Evolutionary conservation across 2,888 invertebrate species (phyloP), one percentile per base, ranked within the genome.

Genomic region (Microctonus hyperodae): DNA sequence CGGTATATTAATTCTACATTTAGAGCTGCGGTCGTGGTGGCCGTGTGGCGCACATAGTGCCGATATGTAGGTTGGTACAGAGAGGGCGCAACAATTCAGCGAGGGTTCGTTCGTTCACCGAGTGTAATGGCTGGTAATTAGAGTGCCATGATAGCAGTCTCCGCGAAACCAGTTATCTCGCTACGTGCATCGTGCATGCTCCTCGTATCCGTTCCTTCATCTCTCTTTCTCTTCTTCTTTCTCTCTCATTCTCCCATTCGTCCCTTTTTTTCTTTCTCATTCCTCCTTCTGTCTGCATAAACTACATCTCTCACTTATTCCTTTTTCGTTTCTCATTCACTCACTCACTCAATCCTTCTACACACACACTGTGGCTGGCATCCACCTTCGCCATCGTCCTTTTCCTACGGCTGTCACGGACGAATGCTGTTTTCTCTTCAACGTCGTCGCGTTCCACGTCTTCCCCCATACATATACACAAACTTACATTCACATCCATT

Each of bases 81-180:
- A 79, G 78, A 76, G 78, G 81, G 78, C 76, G 78, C 79, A 80
- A 79, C 81, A 78, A 79, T 80, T 80, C 81, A 79, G 68, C 64
- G 77, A 78, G 80, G 76, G 78, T 68, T 69, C 65, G 77, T 76
- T 79, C 76, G 76, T 73, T 75, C 69, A 70, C 77, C 74, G 78
- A 75, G 76, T 79, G 78, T 81, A 81, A 81, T 81, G 81, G 78
- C 77, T 81, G 81, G 80, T 81, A 81, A 81, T 81, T 81, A 81
- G 81, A 81, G 81, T 79, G 79, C 76, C 80, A 79, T 80, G 81
- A 81, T 81, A 81, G 79, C 77, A 80, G 80, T 78, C 79, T 78
- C 76, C 77, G 76, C 79, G 79, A 80, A 81, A 80, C 79, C 81
- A 81, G 81, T 81, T 81, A 81, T 81, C 80, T 79, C 76, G 76